Percentiles rank a stretch among this genome's conserved stretches.
Evolutionary conservation across 2,888 invertebrate genomes (phyloP).

Genomic region (Apocheima hispidaria): DNA sequence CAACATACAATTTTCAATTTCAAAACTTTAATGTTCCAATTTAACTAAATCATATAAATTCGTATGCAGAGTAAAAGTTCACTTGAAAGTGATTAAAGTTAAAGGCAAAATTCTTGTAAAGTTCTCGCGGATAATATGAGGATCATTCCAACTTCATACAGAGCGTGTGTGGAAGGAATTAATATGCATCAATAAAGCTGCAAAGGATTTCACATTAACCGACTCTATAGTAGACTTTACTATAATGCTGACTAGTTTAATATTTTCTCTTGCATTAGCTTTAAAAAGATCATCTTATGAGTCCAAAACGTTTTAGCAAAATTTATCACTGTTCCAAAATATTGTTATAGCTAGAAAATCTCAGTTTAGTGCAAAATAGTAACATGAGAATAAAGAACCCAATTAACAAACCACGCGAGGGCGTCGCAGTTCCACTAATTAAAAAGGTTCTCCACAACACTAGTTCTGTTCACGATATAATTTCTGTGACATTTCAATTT

Average conservation of each 20-base stretch:
- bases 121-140: conserved; percentile 35
- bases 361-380: conserved; percentile 20
- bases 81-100: conserved; percentile 28
- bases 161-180: conserved; percentile 39
- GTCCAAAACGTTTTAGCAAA: background rate
- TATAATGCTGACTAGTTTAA: background rate
- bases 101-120: conserved; percentile 36
- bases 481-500: conserved; percentile 55
- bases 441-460: conserved; percentile 49
- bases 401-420: conserved; percentile 51
- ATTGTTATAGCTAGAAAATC: background rate
- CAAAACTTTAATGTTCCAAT: background rate
- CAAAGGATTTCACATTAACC: conserved; percentile 17
- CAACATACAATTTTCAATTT: background rate
- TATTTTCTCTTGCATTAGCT: background rate
- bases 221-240: background rate
- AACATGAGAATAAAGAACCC: conserved; percentile 41
- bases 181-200: conserved; percentile 40
- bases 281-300: background rate
- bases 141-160: conserved; percentile 35
- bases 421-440: conserved; percentile 48
- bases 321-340: background rate
- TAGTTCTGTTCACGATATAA: conserved; percentile 38
- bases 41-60: conserved; percentile 1
- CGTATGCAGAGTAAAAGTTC: conserved; percentile 3